These are phyloP conservation scores for Teinopalpus imperialis DNA, from an alignment of 2,888 invertebrate species.

Conservation along the genomic window DNA sequence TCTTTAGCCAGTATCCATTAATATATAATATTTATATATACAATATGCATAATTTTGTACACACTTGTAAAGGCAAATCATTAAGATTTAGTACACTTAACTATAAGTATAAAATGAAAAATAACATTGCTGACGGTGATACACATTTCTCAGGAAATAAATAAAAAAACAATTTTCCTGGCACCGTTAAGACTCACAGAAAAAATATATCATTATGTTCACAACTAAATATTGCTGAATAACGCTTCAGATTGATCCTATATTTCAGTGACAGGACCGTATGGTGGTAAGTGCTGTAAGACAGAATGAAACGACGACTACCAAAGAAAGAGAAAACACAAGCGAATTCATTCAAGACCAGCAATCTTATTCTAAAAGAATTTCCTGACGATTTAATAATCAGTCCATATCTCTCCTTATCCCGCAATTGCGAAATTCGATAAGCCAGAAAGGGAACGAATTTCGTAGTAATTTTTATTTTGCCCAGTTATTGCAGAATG, in stretches of 20 bases:
- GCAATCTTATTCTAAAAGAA: slow-evolving; percentile 63
- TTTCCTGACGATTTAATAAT: slow-evolving; percentile 58
- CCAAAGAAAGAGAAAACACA: slow-evolving; percentile 67
- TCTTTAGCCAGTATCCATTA: too few relatives aligned
- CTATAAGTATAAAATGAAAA: too few relatives aligned
- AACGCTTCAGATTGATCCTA: slow-evolving; percentile 68
- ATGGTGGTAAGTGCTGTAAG: slow-evolving; percentile 60
- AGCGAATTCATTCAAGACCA: slow-evolving; percentile 69
- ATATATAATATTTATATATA: too few relatives aligned
- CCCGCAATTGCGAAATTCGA: slow-evolving; percentile 34
- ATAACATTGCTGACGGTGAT: too few relatives aligned
- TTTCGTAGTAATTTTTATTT: slow-evolving; percentile 40
- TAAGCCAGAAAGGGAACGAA: slow-evolving; percentile 40
- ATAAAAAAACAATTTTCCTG: too few relatives aligned
- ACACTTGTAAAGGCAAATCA: too few relatives aligned
- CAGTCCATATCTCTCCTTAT: slow-evolving; percentile 51
- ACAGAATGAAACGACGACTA: slow-evolving; percentile 61
- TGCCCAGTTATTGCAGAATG: slow-evolving; percentile 63
- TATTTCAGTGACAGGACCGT: slow-evolving; percentile 65
- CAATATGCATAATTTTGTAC: too few relatives aligned
- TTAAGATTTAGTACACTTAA: too few relatives aligned
- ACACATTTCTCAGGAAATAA: too few relatives aligned
- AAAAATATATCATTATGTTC: too few relatives aligned
- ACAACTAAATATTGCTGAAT: slow-evolving; percentile 55
- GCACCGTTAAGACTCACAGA: too few relatives aligned